phyloP scores from a whole-genome alignment of 2,797 vertebrate species.

The Gastrophryne carolinensis region DNA sequence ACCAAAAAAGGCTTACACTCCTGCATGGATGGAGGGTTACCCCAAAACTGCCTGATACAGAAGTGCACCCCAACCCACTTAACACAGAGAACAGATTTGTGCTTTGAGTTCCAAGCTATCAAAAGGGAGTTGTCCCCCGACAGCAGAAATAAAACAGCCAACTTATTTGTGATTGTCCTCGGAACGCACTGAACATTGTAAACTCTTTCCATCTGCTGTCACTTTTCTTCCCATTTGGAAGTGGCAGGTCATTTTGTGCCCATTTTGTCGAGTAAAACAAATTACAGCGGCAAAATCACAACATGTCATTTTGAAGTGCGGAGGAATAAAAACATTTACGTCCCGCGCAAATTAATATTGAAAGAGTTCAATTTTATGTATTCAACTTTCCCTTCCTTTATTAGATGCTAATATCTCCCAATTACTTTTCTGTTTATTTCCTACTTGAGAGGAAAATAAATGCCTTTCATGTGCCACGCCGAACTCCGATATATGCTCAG shows the following conservation, averaged over 20 bases:
- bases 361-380: slow-evolving; percentile 42
- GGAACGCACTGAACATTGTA: no score
- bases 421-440: slow-evolving; percentile 27
- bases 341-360: slow-evolving; percentile 31
- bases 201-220: not conserved
- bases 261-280: slow-evolving; percentile 28
- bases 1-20: no score
- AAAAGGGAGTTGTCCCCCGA: no score
- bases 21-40: no score
- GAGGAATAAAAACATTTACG: slow-evolving; percentile 12
- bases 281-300: slow-evolving; percentile 24
- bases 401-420: slow-evolving; percentile 38
- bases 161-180: no score
- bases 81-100: no score
- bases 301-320: slow-evolving; percentile 26
- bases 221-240: not conserved
- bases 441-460: slow-evolving; percentile 35
- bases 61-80: no score
- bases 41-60: no score
- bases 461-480: slow-evolving; percentile 4
- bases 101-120: no score
- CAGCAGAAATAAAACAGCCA: no score
- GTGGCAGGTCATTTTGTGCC: slow-evolving; percentile 15
- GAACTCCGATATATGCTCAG: not conserved
- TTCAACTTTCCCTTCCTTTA: slow-evolving; percentile 36